Percentiles rank a stretch among this genome's conserved stretches.
Conservation (phyloP, 2,113 vertebrate species). For the Pluvianellus socialis region DNA sequence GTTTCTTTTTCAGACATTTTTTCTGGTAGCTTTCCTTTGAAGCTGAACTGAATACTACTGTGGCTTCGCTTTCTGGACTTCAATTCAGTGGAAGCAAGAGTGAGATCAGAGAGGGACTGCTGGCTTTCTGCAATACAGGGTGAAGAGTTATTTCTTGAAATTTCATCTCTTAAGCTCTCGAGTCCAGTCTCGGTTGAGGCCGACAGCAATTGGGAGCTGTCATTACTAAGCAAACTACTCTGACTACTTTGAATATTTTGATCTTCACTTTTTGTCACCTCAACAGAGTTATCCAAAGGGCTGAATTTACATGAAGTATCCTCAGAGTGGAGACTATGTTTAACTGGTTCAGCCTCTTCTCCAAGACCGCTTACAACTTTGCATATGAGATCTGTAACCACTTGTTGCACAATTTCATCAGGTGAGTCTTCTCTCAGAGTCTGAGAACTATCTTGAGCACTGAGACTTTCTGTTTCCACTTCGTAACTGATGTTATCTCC, state of each 20-base stretch:
- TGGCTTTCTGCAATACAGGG: conserved; percentile 87
- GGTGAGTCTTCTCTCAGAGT: conserved; percentile 73
- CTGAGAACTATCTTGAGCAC: conserved; percentile 74
- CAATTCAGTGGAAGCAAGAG: conserved; percentile 72
- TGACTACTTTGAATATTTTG: conserved; percentile 56
- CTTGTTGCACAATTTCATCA: conserved; percentile 83
- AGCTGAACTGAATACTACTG: conserved; percentile 93
- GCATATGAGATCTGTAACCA: conserved; percentile 87
- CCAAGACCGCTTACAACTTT: conserved; percentile 81
- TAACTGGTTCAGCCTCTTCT: conserved; percentile 68
- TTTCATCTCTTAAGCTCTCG: conserved; percentile 82
- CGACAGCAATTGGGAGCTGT: conserved; percentile 66
- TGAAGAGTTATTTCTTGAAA: conserved; percentile 92
- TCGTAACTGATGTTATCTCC: conserved; percentile 91
- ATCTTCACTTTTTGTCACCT: conserved; percentile 50
- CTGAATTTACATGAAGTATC: conserved; percentile 68
- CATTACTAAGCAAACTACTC: conserved; percentile 58
- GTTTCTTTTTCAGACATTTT: conserved; percentile 88
- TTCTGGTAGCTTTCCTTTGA: conserved; percentile 91
- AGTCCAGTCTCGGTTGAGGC: conserved; percentile 71
- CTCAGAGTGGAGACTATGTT: conserved; percentile 77
- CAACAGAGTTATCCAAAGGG: conserved; percentile 36
- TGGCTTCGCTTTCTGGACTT: conserved; percentile 89
- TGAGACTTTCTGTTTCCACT: conserved; percentile 79
- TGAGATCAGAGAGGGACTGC: conserved; percentile 76